Base-by-base conservation (phyloP, 2,113 vertebrate species). In the Hippoglossus stenolepis region DNA sequence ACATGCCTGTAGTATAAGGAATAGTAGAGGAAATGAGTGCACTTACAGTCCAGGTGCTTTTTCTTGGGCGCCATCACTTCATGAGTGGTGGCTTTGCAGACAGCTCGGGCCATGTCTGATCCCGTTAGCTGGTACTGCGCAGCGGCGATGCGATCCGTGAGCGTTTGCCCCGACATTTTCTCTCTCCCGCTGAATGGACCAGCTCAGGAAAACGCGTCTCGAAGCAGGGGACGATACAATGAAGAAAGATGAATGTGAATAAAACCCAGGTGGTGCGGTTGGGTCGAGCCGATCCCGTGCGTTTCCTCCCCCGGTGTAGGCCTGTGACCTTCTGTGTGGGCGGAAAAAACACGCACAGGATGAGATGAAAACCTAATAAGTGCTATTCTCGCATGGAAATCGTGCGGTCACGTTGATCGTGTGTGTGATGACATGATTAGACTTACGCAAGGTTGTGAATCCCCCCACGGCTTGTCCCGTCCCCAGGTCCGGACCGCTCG, bases 11-110 rank as follows among this genome's bases (percentile, higher is more conserved):
- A 59, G 51, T 2, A 26, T 51, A 17, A 5, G 17, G 49, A 61
- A 67, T 2, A 61, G 3, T 21, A 47, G 53, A 70, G 18, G 70
- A 28, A 28, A 57, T n/a, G 23, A 86, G 86, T 85, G 21, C 80
- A 95, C 97, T 98, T 95, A 98, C 97, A 99, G 91, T 99, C 97
- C 94, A 99, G 95, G 96, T 99, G 97, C 92, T 99, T 99, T 60
- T 99, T 99, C 96, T 99, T 99, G 93, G 97, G 97, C 90, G 96
- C 97, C 97, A 98, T 98, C 94, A 99, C 97, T 93, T 99, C 97
- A 81, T 99, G 97, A 89, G 97, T 99, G 93, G 97, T 99, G 82
- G 97, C 97, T 94, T 99, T 99, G 95, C 97, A 99, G 89, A 99
- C 97, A 38, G 96, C 96, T 74, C 97, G 96, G 72, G 97, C 97